These are phyloP conservation scores for Chroicocephalus ridibundus DNA, from an alignment of 2,113 vertebrate genomes.

Conservation along the genomic window DNA sequence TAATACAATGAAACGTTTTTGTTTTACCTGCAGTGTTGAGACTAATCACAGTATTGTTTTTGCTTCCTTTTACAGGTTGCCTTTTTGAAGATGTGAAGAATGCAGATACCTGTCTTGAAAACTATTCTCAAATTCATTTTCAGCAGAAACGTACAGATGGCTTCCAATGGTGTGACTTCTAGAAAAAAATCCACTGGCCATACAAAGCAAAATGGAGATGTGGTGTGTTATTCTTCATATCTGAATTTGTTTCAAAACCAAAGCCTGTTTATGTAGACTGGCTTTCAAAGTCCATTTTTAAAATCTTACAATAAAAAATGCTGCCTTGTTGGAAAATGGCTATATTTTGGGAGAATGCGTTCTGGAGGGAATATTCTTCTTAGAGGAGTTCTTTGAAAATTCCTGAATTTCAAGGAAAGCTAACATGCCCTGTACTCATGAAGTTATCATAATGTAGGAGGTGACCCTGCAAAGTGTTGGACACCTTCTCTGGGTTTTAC, in stretches of 20 bases:
- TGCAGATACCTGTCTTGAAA: not conserved
- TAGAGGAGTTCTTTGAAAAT: not conserved
- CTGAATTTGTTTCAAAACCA: not conserved
- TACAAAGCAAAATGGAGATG: not conserved
- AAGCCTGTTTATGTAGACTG: not conserved
- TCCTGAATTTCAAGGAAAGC: not conserved
- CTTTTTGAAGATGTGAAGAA: slow-evolving; percentile 76
- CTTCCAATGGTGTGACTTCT: not conserved
- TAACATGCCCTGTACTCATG: not conserved
- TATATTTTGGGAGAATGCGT: not conserved
- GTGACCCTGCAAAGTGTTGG: not conserved
- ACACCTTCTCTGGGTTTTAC: not conserved
- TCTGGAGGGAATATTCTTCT: not conserved
- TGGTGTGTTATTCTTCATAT: not conserved
- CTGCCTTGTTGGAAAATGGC: not conserved
- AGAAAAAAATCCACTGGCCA: not conserved
- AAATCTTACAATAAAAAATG: not conserved
- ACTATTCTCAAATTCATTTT: not conserved
- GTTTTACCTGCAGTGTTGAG: not conserved
- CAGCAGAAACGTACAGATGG: not conserved
- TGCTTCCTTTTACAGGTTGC: slow-evolving; percentile 72
- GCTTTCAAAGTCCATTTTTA: not conserved
- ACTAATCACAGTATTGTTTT: not conserved
- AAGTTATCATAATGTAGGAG: not conserved
- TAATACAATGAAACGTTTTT: not conserved